Percentiles rank a stretch among this genome's conserved stretches.
phyloP scores from a whole-genome alignment of 1,140 invertebrate genomes.

The Pseudobourletiella spinata region DNA sequence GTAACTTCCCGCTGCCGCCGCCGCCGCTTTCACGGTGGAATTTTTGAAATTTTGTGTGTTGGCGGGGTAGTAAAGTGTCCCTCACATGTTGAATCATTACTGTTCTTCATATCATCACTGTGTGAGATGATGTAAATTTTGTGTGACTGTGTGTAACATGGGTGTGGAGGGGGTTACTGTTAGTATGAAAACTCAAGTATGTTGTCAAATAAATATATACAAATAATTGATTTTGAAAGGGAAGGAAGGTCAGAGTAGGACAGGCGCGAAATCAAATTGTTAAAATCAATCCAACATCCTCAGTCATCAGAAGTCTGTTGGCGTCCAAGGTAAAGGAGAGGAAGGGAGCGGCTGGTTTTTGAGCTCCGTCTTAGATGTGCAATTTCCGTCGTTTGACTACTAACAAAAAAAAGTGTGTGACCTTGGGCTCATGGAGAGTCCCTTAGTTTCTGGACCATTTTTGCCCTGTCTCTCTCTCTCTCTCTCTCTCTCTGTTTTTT shows the following conservation, averaged over 20 bases:
- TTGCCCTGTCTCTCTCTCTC: no score
- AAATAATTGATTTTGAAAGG: not conserved
- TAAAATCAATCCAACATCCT: slow-evolving; percentile 30
- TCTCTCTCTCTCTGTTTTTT: no score
- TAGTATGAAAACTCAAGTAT: not conserved
- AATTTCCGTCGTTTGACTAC: not conserved
- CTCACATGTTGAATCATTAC: no score
- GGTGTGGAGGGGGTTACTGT: not conserved
- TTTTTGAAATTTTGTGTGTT: no score
- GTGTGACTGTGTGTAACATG: no score
- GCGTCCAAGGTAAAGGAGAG: slow-evolving; percentile 32
- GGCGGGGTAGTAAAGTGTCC: no score
- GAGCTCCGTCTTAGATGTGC: not conserved
- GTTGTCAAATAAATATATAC: not conserved
- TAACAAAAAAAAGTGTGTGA: not conserved
- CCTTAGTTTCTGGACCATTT: no score
- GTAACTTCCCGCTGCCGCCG: no score
- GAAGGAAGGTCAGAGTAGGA: slow-evolving; percentile 6
- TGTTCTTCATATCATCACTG: no score
- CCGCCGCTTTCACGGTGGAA: no score
- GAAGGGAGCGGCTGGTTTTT: not conserved
- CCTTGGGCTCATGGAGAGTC: no score
- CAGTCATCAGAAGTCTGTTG: slow-evolving; percentile 34
- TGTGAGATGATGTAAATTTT: not conserved
- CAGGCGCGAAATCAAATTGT: not conserved